Evolutionary conservation across 2,113 vertebrate species (phyloP).

Genomic region (Eurypyga helias): DNA sequence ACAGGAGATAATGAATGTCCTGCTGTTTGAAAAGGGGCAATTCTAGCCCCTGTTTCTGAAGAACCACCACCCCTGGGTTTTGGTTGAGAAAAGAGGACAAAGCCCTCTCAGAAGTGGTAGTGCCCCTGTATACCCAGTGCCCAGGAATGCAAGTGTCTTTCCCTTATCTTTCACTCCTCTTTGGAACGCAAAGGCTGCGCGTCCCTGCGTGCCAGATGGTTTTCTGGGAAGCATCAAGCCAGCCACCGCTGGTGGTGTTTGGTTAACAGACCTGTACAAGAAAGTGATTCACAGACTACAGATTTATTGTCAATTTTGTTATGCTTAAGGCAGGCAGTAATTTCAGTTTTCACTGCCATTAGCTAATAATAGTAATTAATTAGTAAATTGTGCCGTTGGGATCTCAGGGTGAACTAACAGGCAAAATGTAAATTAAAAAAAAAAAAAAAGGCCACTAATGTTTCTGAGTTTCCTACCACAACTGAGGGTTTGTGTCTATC

Average conservation of each 20-base stretch:
- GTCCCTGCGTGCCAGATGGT: background rate
- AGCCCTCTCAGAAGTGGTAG: background rate
- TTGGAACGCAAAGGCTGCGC: background rate
- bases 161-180: background rate
- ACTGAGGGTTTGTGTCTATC: slow-evolving; percentile 51
- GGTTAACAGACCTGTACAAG: background rate
- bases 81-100: background rate
- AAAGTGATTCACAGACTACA: slow-evolving; percentile 51
- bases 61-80: background rate
- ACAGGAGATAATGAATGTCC: background rate
- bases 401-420: slow-evolving; percentile 76
- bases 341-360: slow-evolving; percentile 78
- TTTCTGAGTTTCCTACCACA: slow-evolving; percentile 58
- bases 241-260: background rate
- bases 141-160: background rate
- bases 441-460: slow-evolving; percentile 53
- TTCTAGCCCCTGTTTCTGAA: background rate
- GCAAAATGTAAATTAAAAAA: slow-evolving; percentile 72
- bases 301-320: slow-evolving; percentile 74
- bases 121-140: background rate
- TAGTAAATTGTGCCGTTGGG: slow-evolving; percentile 75
- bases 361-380: slow-evolving; percentile 85
- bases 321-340: slow-evolving; percentile 78
- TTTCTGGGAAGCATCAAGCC: background rate
- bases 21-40: background rate